Conservation (phyloP, 2,797 vertebrate species). For the Crax fasciolata region DNA sequence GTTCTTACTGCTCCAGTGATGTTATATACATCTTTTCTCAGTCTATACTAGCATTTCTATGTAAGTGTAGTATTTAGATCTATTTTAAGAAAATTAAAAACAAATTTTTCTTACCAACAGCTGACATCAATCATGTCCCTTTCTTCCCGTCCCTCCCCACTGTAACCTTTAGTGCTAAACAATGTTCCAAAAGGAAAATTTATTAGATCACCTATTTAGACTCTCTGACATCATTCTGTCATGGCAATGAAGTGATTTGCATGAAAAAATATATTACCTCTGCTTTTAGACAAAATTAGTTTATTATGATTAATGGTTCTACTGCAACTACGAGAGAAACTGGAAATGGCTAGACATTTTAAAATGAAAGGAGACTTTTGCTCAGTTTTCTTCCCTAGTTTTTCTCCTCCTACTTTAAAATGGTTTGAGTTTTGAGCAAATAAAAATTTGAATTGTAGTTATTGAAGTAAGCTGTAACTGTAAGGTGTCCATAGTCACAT, state of each 20-base stretch:
- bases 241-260: conserved; percentile 69
- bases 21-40: background rate
- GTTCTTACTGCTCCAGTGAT: background rate
- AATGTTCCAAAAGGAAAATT: conserved; percentile 49
- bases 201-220: conserved; percentile 57
- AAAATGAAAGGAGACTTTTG: background rate
- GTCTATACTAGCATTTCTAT: background rate
- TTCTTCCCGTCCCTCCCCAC: background rate
- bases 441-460: conserved; percentile 28
- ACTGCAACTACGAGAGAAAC: conserved; percentile 21
- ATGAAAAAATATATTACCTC: conserved; percentile 56
- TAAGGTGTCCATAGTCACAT: conserved; percentile 28
- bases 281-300: conserved; percentile 75
- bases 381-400: background rate
- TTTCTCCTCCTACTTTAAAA: conserved; percentile 26
- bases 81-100: conserved; percentile 41
- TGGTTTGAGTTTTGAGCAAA: conserved; percentile 12
- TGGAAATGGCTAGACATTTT: background rate
- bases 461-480: background rate
- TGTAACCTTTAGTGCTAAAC: conserved; percentile 49
- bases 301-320: conserved; percentile 73
- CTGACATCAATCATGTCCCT: background rate
- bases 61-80: background rate
- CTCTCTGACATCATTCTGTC: conserved; percentile 71
- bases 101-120: background rate